Evolutionary conservation across 2,797 vertebrate genomes (phyloP), one percentile per base, ranked within the genome.

Genomic region (Carduelis carduelis): DNA sequence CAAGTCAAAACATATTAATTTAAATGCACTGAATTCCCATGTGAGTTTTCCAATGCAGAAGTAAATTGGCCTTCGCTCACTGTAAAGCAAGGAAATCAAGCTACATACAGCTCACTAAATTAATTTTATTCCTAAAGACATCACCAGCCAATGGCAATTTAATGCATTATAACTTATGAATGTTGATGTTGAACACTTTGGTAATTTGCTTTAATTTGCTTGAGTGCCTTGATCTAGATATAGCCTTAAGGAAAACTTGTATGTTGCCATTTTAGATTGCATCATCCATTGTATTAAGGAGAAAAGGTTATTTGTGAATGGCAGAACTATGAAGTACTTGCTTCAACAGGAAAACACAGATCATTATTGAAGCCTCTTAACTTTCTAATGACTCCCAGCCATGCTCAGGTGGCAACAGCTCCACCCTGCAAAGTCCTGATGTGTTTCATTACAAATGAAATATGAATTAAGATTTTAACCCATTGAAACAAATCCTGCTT

Each of bases 191-290:
- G 61, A 72, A 93, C 85, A 91, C 79, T 96, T 83, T 23, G 53
- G 83, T 91, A 95, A 94, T 95, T 94, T 81, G 93, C 79, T 90
- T 94, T 95, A 95, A 95, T 95, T 94, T 76, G 88, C 94, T 87
- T 76, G 70, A 97, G 59, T 63, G 86, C 88, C 74, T 92, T 92
- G 77, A 92, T 95, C 85, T 82, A 87, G 88, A 91, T 71, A 87
- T 65, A 87, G 90, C 89, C 92, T 95, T 89, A 92, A 96, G 93
- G 87, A 94, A 95, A 60, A 56, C 76, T 80, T 75, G 53, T 49
- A 46, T 78, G 83, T 65, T 83, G 61, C 89, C 92, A 83, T 46
- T 89, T 77, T 70, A 92, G 86, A 90, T 92, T 56, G 89, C 64
- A 93, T 83, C 75, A 64, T 76, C 78, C 64, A 68, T 65, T 93